These are phyloP conservation scores for Bugula neritina DNA, from an alignment of 2,888 invertebrate genomes.

Conservation along the genomic window DNA sequence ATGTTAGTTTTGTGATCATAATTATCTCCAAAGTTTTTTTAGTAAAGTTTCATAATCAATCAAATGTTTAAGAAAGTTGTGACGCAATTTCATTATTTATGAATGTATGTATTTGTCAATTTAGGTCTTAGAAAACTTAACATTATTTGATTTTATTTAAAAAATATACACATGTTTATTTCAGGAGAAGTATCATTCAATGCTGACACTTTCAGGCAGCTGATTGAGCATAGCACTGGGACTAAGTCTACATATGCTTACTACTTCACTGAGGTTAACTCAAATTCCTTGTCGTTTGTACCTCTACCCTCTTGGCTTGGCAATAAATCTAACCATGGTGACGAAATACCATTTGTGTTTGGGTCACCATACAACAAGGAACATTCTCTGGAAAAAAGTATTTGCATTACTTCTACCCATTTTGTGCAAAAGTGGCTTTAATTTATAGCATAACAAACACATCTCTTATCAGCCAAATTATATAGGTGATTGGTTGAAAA, in stretches of 20 bases:
- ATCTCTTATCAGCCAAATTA: no score
- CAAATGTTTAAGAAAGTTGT: not conserved
- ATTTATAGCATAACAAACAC: no score
- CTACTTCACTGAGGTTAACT: not conserved
- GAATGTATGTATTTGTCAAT: not conserved
- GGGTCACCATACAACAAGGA: not conserved
- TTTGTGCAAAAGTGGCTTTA: no score
- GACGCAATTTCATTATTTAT: not conserved
- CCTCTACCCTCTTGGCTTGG: not conserved
- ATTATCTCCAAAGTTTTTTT: no score
- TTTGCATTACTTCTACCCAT: no score
- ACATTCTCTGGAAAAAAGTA: no score
- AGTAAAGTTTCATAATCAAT: no score
- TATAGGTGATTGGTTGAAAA: no score
- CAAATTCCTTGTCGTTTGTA: not conserved
- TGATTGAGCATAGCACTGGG: not conserved
- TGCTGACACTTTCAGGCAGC: not conserved
- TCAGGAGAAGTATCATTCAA: not conserved
- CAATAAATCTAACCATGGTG: not conserved
- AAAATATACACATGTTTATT: no score
- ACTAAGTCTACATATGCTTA: conserved; percentile 13
- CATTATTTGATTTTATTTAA: no score
- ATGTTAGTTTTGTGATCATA: no score
- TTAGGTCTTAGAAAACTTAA: no score
- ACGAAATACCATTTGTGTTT: conserved; percentile 19